A percentile compares a stretch with the other conserved stretches of the same genome.
These are phyloP conservation scores for Pipa parva DNA, from an alignment of 2,113 vertebrate genomes.

Conservation along the genomic window DNA sequence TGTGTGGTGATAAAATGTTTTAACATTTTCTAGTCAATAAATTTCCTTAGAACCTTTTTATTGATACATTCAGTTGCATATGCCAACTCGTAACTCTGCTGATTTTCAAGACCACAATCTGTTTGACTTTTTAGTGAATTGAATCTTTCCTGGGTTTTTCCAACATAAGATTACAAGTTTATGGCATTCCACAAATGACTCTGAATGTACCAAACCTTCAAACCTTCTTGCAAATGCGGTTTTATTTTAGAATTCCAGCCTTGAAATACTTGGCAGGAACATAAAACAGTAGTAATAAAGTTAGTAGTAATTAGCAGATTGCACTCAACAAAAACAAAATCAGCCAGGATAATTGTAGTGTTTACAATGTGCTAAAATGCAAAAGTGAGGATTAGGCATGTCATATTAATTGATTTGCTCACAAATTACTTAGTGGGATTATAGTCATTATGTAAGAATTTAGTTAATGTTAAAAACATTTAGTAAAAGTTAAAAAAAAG, in stretches of 20 bases:
- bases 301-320: conserved; percentile 16
- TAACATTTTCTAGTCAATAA: too few species aligned
- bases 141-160: too few species aligned
- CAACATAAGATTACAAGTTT: background rate
- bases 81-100: too few species aligned
- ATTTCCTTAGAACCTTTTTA: too few species aligned
- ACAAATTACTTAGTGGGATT: background rate
- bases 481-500: too few species aligned
- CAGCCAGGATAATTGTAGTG: background rate
- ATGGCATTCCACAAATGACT: background rate
- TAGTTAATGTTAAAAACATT: too few species aligned
- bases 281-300: conserved; percentile 12
- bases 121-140: background rate
- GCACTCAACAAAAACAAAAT: conserved; percentile 15
- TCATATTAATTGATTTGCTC: background rate
- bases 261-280: conserved; percentile 14
- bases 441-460: background rate
- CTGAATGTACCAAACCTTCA: background rate
- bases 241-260: conserved; percentile 9
- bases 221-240: background rate
- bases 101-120: too few species aligned
- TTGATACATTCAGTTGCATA: too few species aligned
- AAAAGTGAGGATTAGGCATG: background rate
- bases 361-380: conserved; percentile 3
- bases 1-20: too few species aligned